Evolutionary conservation across 2,888 invertebrate species (phyloP).

Genomic region (Chirona hameri): DNA sequence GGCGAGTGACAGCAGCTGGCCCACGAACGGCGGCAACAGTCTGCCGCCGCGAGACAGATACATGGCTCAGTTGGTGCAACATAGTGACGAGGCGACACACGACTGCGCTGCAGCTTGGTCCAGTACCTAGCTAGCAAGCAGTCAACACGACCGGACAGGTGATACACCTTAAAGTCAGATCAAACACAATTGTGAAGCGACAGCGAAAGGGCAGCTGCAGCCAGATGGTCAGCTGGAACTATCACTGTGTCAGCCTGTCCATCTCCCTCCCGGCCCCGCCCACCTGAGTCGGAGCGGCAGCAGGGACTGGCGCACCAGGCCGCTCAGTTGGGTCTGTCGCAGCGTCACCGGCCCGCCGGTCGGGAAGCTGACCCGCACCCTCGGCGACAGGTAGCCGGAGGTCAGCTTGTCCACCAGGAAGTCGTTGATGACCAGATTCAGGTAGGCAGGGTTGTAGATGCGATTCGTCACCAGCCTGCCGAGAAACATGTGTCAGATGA

Average conservation of each 20-base stretch:
- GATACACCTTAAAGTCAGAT: too few relatives aligned
- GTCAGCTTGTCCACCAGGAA: neutral
- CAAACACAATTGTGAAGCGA: too few relatives aligned
- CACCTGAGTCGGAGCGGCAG: neutral
- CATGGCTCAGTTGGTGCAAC: neutral
- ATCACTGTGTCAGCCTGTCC: too few relatives aligned
- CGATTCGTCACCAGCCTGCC: neutral
- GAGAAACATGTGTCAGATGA: too few relatives aligned
- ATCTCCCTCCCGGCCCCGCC: too few relatives aligned
- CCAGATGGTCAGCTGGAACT: too few relatives aligned
- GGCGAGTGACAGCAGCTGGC: neutral
- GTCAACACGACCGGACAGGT: too few relatives aligned
- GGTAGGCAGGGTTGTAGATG: constrained; percentile 24
- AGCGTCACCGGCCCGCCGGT: neutral
- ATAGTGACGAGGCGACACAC: neutral
- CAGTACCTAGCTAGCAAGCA: too few relatives aligned
- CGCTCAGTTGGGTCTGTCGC: neutral
- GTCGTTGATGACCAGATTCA: neutral
- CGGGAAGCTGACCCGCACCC: neutral
- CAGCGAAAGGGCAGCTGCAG: too few relatives aligned
- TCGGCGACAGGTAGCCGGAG: neutral
- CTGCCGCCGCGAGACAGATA: neutral
- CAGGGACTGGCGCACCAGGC: neutral
- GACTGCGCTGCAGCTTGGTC: too few relatives aligned
- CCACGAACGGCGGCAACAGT: neutral